Evolutionary conservation across 1,140 invertebrate genomes (phyloP).

Genomic region (Venturia canescens): DNA sequence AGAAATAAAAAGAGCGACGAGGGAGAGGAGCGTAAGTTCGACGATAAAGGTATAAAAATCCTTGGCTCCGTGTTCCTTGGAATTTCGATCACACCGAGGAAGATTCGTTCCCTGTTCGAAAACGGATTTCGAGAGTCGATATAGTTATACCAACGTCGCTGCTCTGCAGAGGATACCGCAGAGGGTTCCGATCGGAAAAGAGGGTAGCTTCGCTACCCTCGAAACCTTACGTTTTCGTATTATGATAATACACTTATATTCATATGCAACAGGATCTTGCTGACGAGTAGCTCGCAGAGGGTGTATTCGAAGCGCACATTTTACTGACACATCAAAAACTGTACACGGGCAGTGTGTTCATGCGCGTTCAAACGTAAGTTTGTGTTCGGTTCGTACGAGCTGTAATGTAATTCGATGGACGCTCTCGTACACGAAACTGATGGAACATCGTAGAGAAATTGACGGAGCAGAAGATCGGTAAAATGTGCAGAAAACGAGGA

Average conservation of each 20-base stretch:
- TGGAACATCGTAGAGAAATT: slow-evolving; percentile 63
- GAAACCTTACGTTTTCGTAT: slow-evolving; percentile 61
- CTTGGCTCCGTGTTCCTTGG: not conserved
- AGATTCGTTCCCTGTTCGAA: not conserved
- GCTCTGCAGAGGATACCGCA: not conserved
- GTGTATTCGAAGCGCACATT: slow-evolving; percentile 48
- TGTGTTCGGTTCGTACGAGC: slow-evolving; percentile 51
- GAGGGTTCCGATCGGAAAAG: not conserved
- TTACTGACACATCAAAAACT: not conserved
- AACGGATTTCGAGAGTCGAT: not conserved
- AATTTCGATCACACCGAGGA: not conserved
- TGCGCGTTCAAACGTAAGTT: not conserved
- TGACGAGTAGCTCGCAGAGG: slow-evolving; percentile 53
- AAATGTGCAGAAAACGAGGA: not conserved
- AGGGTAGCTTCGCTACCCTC: slow-evolving; percentile 19
- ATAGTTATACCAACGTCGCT: not conserved
- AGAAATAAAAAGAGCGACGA: not conserved
- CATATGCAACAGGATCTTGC: slow-evolving; percentile 68
- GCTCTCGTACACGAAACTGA: slow-evolving; percentile 61
- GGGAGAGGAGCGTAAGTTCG: not conserved
- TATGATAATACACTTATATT: slow-evolving; percentile 75
- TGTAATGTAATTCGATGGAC: slow-evolving; percentile 67
- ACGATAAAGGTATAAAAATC: not conserved
- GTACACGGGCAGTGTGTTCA: not conserved
- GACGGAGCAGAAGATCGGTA: slow-evolving; percentile 36